Conservation (phyloP, 2,113 vertebrate species). For the Microcebus tavaratra region DNA sequence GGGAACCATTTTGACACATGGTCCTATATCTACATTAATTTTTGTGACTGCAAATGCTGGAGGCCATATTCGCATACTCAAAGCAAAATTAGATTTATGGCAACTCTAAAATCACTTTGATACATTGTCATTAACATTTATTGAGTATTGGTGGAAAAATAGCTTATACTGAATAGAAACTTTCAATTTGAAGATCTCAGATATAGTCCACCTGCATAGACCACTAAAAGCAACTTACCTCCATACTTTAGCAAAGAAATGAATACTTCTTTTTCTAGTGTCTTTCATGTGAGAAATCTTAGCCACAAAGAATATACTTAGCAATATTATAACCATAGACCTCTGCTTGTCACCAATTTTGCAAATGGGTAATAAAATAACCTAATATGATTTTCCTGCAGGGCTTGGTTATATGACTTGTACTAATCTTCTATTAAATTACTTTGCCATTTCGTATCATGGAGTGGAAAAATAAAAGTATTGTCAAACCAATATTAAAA, state of each 20-base stretch:
- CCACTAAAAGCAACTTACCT: neutral
- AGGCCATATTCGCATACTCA: neutral
- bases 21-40: neutral
- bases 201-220: neutral
- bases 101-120: neutral
- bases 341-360: neutral
- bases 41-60: neutral
- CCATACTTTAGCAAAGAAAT: neutral
- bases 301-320: rapidly evolving
- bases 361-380: neutral
- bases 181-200: neutral
- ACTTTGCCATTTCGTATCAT: neutral
- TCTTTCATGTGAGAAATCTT: neutral
- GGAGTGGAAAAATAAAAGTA: neutral
- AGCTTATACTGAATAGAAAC: neutral
- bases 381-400: neutral
- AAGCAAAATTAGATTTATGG: neutral
- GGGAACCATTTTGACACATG: neutral
- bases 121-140: neutral
- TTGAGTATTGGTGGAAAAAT: neutral
- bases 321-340: neutral
- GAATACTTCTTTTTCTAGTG: neutral
- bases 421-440: neutral
- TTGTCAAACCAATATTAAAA: neutral
- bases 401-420: neutral